A percentile compares a stretch with the other conserved stretches of the same genome.
These are phyloP conservation scores for Netelia virgata DNA, from an alignment of 2,888 invertebrate species.

Conservation along the genomic window DNA sequence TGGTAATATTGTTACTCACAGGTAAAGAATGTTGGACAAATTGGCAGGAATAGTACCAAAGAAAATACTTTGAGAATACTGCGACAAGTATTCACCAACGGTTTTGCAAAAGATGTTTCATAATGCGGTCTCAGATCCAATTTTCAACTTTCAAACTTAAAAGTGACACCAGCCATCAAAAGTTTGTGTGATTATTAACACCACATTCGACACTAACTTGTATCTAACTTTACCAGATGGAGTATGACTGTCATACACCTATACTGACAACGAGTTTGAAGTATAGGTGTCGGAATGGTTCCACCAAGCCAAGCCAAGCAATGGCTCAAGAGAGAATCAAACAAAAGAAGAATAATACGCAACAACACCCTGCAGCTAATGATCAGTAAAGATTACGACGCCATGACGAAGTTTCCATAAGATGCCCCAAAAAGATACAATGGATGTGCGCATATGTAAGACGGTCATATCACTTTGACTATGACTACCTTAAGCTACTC, in stretches of 20 bases:
- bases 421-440: too few relatives aligned
- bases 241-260: background rate
- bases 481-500: too few relatives aligned
- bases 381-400: too few relatives aligned
- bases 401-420: too few relatives aligned
- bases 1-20: background rate
- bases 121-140: background rate
- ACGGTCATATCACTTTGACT: too few relatives aligned
- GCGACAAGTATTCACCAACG: slow-evolving; percentile 5
- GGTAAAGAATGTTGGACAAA: background rate
- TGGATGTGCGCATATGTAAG: too few relatives aligned
- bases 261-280: too few relatives aligned
- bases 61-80: slow-evolving; percentile 3
- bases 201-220: background rate
- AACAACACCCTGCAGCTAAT: too few relatives aligned
- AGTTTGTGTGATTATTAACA: background rate
- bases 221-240: background rate
- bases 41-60: background rate
- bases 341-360: too few relatives aligned
- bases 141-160: background rate
- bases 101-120: background rate
- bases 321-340: too few relatives aligned
- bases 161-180: background rate
- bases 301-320: too few relatives aligned
- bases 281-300: too few relatives aligned